Percentiles rank a stretch among this genome's conserved stretches.
Evolutionary conservation across 2,113 vertebrate genomes (phyloP).

Genomic region (Rhea americana): DNA sequence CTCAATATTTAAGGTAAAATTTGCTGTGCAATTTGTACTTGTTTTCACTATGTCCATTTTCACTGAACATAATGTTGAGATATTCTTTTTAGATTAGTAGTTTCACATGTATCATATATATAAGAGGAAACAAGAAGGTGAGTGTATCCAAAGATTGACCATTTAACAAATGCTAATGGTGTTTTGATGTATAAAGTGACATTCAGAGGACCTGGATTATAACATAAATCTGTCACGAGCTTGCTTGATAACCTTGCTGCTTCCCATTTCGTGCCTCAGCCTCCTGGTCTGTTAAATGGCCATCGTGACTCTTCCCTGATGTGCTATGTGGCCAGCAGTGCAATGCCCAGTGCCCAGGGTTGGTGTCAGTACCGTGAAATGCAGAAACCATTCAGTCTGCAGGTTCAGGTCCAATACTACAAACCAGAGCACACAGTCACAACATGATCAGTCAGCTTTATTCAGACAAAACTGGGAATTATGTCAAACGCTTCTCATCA

Average conservation of each 20-base stretch:
- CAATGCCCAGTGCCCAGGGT: not conserved
- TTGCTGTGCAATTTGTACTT: not conserved
- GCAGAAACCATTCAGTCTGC: accelerated
- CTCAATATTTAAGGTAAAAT: not conserved
- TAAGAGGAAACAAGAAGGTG: not conserved
- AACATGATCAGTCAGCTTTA: not conserved
- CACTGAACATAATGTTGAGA: not conserved
- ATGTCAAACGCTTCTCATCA: accelerated
- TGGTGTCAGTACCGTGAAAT: not conserved
- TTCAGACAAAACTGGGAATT: not conserved
- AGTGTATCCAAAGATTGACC: not conserved
- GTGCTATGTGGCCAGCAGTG: not conserved
- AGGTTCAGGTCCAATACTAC: not conserved
- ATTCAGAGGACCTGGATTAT: not conserved
- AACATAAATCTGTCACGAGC: not conserved
- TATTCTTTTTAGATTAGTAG: not conserved
- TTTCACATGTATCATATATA: not conserved
- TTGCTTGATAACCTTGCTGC: not conserved
- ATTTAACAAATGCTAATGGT: not conserved
- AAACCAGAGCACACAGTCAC: not conserved
- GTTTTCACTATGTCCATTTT: not conserved
- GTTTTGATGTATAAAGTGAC: not conserved
- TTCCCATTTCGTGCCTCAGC: not conserved
- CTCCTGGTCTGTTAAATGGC: accelerated
- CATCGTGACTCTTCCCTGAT: accelerated